A percentile compares a stretch with the other conserved stretches of the same genome.
Conservation (phyloP, 2,797 vertebrate genomes). For the Peromyscus attwateri region DNA sequence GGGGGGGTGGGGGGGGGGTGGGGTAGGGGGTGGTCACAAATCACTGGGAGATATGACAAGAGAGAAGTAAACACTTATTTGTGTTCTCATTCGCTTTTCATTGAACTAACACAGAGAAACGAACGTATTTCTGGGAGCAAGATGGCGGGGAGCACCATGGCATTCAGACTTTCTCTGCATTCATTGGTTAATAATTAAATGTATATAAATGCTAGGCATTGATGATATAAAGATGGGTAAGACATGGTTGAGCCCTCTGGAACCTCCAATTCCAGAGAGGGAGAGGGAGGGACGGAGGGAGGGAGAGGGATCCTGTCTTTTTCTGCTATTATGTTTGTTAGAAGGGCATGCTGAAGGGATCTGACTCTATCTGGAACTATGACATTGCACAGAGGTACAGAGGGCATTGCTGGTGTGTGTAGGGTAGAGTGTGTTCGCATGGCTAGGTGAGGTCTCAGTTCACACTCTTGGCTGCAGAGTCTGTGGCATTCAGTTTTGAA, state of each 20-base stretch:
- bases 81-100: background rate
- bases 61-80: background rate
- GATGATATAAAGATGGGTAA: background rate
- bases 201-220: background rate
- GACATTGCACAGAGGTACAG: background rate
- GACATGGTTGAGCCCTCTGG: background rate
- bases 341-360: background rate
- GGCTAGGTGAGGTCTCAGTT: background rate
- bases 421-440: background rate
- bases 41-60: background rate
- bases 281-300: background rate
- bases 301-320: background rate
- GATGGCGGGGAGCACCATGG: background rate
- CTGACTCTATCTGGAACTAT: background rate
- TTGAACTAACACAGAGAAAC: background rate
- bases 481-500: background rate
- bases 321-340: background rate
- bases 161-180: background rate
- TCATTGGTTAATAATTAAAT: background rate
- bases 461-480: background rate
- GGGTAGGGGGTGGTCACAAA: background rate
- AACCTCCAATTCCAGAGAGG: background rate
- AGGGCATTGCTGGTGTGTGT: background rate
- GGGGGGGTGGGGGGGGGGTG: too few relatives aligned
- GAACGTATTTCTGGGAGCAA: background rate